Evolutionary conservation across 1,140 invertebrate genomes (phyloP).

Genomic region (Battus philenor): DNA sequence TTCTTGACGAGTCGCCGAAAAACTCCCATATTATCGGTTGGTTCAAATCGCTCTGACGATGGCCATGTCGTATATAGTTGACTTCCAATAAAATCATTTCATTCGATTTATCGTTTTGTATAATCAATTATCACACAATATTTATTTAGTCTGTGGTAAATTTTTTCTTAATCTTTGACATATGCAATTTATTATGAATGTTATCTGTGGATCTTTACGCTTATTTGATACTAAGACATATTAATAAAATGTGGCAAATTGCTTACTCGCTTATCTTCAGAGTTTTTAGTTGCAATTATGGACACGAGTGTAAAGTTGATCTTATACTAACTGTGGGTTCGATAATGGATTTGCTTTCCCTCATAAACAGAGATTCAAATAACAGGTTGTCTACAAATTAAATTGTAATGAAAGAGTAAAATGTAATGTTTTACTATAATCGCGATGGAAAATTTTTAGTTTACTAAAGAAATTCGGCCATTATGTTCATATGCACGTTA

Average conservation of each 20-base stretch:
- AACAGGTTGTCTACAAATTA: slow-evolving; percentile 11
- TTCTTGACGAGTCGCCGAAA: no score
- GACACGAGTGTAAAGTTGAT: slow-evolving; percentile 62
- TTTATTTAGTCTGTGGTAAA: background rate
- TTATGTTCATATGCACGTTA: slow-evolving; percentile 64
- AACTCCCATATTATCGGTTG: no score
- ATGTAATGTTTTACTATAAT: no score
- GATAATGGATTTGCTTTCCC: slow-evolving; percentile 42
- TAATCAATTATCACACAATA: no score
- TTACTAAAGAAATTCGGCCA: slow-evolving; percentile 18
- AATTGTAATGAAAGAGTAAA: no score
- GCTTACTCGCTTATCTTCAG: slow-evolving; percentile 61
- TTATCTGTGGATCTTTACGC: slow-evolving; percentile 5
- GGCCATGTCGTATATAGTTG: no score
- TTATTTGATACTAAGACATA: slow-evolving; percentile 16
- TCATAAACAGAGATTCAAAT: slow-evolving; percentile 32
- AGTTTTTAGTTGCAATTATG: slow-evolving; percentile 46
- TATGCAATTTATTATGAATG: slow-evolving; percentile 7
- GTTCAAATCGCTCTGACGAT: no score
- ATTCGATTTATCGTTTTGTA: no score
- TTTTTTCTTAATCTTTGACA: slow-evolving; percentile 12
- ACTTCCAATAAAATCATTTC: no score
- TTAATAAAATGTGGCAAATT: slow-evolving; percentile 65
- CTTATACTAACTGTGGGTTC: slow-evolving; percentile 57
- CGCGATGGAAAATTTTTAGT: no score